Percentiles rank a stretch among this genome's conserved stretches.
Evolutionary conservation across 2,888 invertebrate species (phyloP).

Genomic region (Cistogaster globosa): DNA sequence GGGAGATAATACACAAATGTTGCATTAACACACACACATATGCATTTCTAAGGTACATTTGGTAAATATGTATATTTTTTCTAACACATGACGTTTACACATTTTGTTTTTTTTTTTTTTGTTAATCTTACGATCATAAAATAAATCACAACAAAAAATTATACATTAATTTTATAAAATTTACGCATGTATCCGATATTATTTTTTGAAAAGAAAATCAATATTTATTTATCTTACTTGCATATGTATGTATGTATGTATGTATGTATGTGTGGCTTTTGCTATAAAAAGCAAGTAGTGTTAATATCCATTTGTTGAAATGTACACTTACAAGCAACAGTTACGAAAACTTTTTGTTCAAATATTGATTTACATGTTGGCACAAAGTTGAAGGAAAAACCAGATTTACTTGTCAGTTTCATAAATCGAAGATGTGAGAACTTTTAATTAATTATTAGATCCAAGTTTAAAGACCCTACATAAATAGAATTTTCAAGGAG

Average conservation of each 20-base stretch:
- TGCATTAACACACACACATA: slow-evolving; percentile 3
- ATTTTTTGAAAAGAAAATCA: slow-evolving; percentile 45
- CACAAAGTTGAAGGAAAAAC: background rate
- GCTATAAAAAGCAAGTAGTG: background rate
- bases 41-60: background rate
- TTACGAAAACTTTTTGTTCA: background rate
- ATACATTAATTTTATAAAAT: slow-evolving; percentile 19
- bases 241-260: background rate
- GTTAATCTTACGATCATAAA: slow-evolving; percentile 46
- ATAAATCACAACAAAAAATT: slow-evolving; percentile 6
- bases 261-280: background rate
- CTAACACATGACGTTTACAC: slow-evolving; percentile 25
- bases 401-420: slow-evolving; percentile 39
- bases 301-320: slow-evolving; percentile 8
- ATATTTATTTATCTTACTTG: slow-evolving; percentile 2
- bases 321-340: background rate
- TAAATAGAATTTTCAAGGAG: too few species aligned
- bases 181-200: slow-evolving; percentile 56
- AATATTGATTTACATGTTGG: background rate
- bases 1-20: slow-evolving; percentile 56
- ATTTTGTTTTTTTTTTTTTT: slow-evolving; percentile 39
- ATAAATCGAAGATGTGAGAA: background rate
- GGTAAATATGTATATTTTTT: background rate
- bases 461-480: too few species aligned
- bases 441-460: too few species aligned